Evolutionary conservation across 2,113 vertebrate genomes (phyloP), one percentile per base, ranked within the genome.

Genomic region (Amazona vittata): DNA sequence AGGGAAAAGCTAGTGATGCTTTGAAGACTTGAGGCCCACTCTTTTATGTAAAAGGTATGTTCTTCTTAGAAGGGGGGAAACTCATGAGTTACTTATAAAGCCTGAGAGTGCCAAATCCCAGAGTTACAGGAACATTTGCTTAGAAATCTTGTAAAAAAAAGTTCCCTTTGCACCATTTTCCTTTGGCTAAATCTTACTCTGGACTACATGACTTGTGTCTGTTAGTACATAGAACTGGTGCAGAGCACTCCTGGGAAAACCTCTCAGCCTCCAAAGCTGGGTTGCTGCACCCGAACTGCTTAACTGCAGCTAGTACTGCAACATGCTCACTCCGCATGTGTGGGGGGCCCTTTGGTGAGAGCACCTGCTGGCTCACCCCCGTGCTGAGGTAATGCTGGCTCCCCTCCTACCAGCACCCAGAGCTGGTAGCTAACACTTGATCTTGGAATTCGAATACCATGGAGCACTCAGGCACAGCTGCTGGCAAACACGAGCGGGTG

Each of bases 21-120:
- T 83, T 63, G 49, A 80, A 92, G 71, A 80, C 86, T n/a, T 93
- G 73, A 86, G 77, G 73, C 83, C 86, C 46, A 71, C 79, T 90
- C 82, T 90, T 90, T 80, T 67, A 77, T 53, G 64, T 74, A 67
- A 92, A 89, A 82, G 13, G 5, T 33, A 68, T 10, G 20, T 17
- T 86, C 46, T 94, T 96, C 91, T 65, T 63, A 92, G 93, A 95
- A 95, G 39, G 31, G 14, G 12, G 20, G 12, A 85, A 79, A 49
- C 11, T 71, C 1, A 0, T 85, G 35, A 80, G 63, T 83, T 93
- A 70, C 60, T 83, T 88, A 76, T n/a, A 80, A 93, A 94, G 62
- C 52, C 35, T 76, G 65, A 57, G 52, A 9, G 43, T 86, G 37
- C 68, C 59, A 86, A 74, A 63, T 41, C 25, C 53, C 68, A 63